Conservation (phyloP, 2,113 vertebrate genomes). For the Heloderma charlesbogerti region DNA sequence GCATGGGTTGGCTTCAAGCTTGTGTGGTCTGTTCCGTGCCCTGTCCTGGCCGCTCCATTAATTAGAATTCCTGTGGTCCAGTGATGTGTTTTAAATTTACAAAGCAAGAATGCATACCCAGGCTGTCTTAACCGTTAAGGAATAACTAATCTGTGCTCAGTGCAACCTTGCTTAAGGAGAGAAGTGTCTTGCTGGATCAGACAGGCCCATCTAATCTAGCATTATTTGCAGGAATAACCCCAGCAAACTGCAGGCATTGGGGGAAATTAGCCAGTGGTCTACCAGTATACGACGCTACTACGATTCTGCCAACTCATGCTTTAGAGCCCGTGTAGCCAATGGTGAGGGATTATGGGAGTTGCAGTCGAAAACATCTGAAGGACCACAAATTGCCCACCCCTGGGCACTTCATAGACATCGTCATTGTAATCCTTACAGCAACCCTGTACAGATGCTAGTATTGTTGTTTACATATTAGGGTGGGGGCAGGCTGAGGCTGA, state of each 20-base stretch:
- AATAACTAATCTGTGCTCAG: background rate
- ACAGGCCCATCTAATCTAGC: background rate
- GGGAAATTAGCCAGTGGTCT: background rate
- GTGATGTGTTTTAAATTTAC: background rate
- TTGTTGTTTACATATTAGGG: background rate
- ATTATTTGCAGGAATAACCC: background rate
- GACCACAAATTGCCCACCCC: too few relatives aligned
- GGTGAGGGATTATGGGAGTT: background rate
- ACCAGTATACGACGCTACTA: background rate
- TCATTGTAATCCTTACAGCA: background rate
- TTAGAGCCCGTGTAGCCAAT: background rate
- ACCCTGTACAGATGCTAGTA: background rate
- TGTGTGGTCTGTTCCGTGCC: background rate
- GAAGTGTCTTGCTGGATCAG: background rate
- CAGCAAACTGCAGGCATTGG: background rate
- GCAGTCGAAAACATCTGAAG: background rate
- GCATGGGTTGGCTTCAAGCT: background rate
- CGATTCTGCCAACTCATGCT: background rate
- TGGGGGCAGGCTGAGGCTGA: background rate
- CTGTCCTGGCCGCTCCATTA: background rate
- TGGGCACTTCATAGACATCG: too few relatives aligned
- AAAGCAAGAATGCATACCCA: background rate
- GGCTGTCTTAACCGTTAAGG: background rate
- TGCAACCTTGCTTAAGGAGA: background rate
- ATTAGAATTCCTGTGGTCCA: background rate